These are phyloP conservation scores for Seriola dumerili DNA, from an alignment of 2,113 vertebrate genomes.

Conservation along the genomic window DNA sequence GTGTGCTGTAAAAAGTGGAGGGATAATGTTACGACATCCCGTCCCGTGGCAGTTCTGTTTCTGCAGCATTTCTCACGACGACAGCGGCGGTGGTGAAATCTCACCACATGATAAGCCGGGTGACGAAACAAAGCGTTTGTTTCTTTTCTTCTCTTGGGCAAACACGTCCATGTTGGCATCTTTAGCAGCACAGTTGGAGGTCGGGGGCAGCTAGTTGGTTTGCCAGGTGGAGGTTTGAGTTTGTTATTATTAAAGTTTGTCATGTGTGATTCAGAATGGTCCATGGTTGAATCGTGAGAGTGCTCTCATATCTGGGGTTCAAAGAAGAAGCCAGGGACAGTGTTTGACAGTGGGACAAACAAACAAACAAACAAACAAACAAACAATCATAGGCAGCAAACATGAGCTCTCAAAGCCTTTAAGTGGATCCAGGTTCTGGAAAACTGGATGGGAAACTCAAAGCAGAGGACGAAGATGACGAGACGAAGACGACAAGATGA, in stretches of 20 bases:
- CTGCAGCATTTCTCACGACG: constrained; percentile 49
- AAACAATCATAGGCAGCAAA: neutral
- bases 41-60: constrained; percentile 53
- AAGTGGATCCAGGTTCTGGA: no score
- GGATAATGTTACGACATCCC: constrained; percentile 64
- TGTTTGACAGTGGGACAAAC: neutral
- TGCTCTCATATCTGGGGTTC: neutral
- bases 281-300: neutral
- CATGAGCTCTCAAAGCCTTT: neutral
- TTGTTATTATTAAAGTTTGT: neutral
- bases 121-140: constrained; percentile 42
- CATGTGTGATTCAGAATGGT: neutral
- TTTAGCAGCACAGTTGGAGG: constrained; percentile 1
- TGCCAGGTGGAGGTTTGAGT: neutral
- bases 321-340: neutral
- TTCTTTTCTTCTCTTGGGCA: constrained; percentile 26
- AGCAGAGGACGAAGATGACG: no score
- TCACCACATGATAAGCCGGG: constrained; percentile 15
- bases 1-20: constrained; percentile 52
- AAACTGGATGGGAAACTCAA: no score
- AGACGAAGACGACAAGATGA: no score
- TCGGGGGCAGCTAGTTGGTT: neutral
- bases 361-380: neutral
- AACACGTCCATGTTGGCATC: constrained; percentile 4
- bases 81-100: constrained; percentile 33